Conservation (phyloP, 1,140 invertebrate species). For the Hycleus cichorii region DNA sequence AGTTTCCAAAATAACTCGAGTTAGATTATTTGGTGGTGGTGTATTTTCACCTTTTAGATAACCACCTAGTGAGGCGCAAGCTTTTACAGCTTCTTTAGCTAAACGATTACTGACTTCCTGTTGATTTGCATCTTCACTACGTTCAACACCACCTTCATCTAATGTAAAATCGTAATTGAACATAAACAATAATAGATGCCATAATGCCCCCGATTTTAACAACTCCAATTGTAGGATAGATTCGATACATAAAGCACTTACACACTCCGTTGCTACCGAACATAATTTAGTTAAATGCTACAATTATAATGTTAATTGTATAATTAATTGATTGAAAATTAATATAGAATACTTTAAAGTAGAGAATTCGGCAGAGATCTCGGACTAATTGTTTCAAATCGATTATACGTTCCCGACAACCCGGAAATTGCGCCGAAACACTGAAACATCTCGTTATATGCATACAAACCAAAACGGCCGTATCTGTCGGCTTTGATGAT, state of each 20-base stretch:
- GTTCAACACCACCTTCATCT: slow-evolving; percentile 90
- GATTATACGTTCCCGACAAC: slow-evolving; percentile 81
- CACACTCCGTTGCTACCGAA: slow-evolving; percentile 75
- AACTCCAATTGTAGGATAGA: slow-evolving; percentile 81
- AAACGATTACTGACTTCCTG: slow-evolving; percentile 88
- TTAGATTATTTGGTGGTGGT: slow-evolving; percentile 59
- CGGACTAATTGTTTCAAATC: slow-evolving; percentile 78
- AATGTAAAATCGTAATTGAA: slow-evolving; percentile 97
- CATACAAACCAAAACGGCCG: slow-evolving; percentile 87
- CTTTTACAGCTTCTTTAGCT: slow-evolving; percentile 76
- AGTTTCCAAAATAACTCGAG: slow-evolving; percentile 62
- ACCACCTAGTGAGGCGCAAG: slow-evolving; percentile 75
- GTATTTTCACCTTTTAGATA: slow-evolving; percentile 56
- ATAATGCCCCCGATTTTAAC: slow-evolving; percentile 85
- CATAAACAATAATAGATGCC: slow-evolving; percentile 84
- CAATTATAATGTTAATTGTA: slow-evolving; percentile 15
- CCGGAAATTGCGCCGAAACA: slow-evolving; percentile 89
- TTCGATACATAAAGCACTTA: slow-evolving; percentile 74
- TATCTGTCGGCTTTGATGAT: slow-evolving; percentile 68
- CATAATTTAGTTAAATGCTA: slow-evolving; percentile 75
- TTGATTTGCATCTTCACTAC: slow-evolving; percentile 70
- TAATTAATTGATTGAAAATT: background rate
- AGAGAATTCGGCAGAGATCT: slow-evolving; percentile 83
- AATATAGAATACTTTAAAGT: slow-evolving; percentile 68
- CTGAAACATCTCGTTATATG: slow-evolving; percentile 88